A percentile compares a stretch with the other conserved stretches of the same genome.
These are phyloP conservation scores for Drosophila picticornis DNA, from an alignment of 2,888 invertebrate species.

Conservation along the genomic window DNA sequence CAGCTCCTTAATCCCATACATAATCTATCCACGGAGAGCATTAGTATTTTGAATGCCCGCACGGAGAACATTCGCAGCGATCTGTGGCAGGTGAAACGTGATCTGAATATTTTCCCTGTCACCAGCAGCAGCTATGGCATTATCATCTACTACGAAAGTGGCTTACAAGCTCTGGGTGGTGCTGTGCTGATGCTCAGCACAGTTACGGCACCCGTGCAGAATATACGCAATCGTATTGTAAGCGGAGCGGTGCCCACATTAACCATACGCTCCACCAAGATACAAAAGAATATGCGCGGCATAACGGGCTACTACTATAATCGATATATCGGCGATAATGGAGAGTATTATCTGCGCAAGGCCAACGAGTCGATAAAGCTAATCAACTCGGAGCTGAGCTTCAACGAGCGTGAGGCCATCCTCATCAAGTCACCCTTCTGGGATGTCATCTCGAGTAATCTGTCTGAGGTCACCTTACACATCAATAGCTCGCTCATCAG, in stretches of 20 bases:
- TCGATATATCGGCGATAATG: constrained; percentile 93
- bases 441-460: constrained; percentile 93
- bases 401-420: constrained; percentile 92
- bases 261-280: constrained; percentile 89
- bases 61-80: constrained; percentile 88
- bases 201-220: constrained; percentile 90
- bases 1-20: constrained; percentile 96
- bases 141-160: constrained; percentile 92
- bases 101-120: constrained; percentile 95
- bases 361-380: constrained; percentile 94
- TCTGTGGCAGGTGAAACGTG: constrained; percentile 92
- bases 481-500: constrained; percentile 94
- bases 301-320: constrained; percentile 95
- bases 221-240: constrained; percentile 90
- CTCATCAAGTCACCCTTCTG: constrained; percentile 93
- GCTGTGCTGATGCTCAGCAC: constrained; percentile 92
- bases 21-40: constrained; percentile 93
- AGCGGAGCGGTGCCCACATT: constrained; percentile 93
- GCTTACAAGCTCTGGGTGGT: constrained; percentile 91
- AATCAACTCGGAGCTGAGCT: constrained; percentile 92
- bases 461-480: constrained; percentile 95
- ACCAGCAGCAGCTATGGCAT: constrained; percentile 94
- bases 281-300: constrained; percentile 93
- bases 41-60: constrained; percentile 92
- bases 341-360: constrained; percentile 94